A percentile compares a stretch with the other conserved stretches of the same genome.
These are phyloP conservation scores for Zosterops japonicus DNA, from an alignment of 2,113 vertebrate genomes.

Conservation along the genomic window DNA sequence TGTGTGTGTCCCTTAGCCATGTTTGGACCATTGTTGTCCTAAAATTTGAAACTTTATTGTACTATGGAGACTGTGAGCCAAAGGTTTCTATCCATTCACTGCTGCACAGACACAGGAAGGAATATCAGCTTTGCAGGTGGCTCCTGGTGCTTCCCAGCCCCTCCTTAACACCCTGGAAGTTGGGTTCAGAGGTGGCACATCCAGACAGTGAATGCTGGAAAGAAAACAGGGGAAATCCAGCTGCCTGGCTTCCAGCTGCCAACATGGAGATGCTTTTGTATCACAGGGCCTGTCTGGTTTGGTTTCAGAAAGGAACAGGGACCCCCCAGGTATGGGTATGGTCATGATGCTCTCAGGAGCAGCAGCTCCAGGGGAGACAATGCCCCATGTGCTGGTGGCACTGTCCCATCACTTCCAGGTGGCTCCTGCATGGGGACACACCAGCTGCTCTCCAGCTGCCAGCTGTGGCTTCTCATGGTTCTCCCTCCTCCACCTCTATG, in stretches of 20 bases:
- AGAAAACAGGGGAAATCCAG: background rate
- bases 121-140: background rate
- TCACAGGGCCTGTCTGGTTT: background rate
- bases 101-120: background rate
- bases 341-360: background rate
- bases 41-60: background rate
- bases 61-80: background rate
- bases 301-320: background rate
- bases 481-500: background rate
- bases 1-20: background rate
- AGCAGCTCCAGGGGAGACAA: background rate
- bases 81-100: background rate
- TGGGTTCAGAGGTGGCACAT: fast-evolving
- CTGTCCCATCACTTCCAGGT: background rate
- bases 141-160: background rate
- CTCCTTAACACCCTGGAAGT: background rate
- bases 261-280: background rate
- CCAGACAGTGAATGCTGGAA: background rate
- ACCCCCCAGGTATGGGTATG: no score
- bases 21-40: background rate
- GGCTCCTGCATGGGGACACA: background rate
- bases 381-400: background rate
- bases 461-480: background rate
- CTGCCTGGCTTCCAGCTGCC: background rate
- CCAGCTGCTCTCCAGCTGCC: background rate